Evolutionary conservation across 2,113 vertebrate species (phyloP).

Genomic region (Philantomba maxwellii): DNA sequence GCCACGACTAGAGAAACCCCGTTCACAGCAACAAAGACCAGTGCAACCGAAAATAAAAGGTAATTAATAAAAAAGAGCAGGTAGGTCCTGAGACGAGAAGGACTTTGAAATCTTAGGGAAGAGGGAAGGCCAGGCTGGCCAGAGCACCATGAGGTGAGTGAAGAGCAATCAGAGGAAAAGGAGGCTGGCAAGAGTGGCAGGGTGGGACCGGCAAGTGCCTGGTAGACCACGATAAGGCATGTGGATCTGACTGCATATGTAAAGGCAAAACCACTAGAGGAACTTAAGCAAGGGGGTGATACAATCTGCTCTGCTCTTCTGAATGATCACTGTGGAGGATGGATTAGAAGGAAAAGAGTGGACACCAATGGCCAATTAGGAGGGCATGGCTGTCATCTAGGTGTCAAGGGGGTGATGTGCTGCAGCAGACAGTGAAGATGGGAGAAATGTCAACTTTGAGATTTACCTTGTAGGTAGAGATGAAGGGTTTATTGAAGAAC

Average conservation of each 20-base stretch:
- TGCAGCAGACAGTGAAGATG: background rate
- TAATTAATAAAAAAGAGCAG: background rate
- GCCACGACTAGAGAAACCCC: background rate
- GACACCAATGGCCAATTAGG: background rate
- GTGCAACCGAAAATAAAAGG: background rate
- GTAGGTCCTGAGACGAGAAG: background rate
- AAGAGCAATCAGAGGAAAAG: background rate
- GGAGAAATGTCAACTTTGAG: background rate
- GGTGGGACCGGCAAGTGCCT: rapidly evolving
- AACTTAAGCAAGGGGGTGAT: background rate
- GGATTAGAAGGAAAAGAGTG: background rate
- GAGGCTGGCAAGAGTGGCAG: background rate
- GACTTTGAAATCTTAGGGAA: background rate
- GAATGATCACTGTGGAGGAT: background rate
- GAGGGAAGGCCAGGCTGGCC: background rate
- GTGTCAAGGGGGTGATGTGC: background rate
- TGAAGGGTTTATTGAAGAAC: background rate
- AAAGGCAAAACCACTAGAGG: background rate
- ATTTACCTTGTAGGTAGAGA: background rate
- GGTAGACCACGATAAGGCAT: no score
- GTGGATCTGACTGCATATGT: background rate
- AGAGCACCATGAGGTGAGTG: rapidly evolving
- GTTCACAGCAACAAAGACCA: background rate
- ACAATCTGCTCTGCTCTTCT: background rate
- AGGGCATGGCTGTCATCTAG: background rate